A percentile compares a stretch with the other conserved stretches of the same genome.
Evolutionary conservation across 2,113 vertebrate species (phyloP).

Genomic region (Montifringilla adamsi): DNA sequence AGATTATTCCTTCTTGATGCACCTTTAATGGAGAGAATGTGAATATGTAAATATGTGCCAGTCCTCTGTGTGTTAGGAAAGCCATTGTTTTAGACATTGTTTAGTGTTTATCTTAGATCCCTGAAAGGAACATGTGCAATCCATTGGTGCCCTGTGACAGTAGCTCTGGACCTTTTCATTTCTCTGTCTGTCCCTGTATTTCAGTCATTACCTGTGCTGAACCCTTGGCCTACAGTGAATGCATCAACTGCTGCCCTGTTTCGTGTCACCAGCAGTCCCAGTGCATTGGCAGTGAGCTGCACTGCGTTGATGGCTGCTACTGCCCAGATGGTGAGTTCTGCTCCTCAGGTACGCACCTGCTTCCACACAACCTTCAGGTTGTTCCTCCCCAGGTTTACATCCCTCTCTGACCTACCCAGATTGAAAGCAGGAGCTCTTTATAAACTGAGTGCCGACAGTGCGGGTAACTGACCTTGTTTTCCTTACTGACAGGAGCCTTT

Average conservation of each 20-base stretch:
- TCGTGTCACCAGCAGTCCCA: conserved; percentile 80
- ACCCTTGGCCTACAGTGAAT: conserved; percentile 84
- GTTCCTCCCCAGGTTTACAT: fast-evolving
- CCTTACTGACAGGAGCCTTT: not conserved
- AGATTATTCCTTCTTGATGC: not conserved
- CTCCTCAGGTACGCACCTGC: not conserved
- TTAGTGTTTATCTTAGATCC: not conserved
- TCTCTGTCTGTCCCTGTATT: not conserved
- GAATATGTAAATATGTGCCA: not conserved
- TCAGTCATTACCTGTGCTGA: conserved; percentile 78
- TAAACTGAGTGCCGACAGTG: fast-evolving
- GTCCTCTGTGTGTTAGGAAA: not conserved
- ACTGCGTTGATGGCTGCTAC: conserved; percentile 94
- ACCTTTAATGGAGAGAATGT: not conserved
- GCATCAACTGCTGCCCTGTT: conserved; percentile 89
- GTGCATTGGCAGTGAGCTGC: conserved; percentile 89
- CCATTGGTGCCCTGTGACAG: not conserved
- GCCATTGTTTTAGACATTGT: not conserved
- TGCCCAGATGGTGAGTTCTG: conserved; percentile 82
- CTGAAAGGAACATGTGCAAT: not conserved
- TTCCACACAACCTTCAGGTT: not conserved
- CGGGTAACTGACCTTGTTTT: not conserved
- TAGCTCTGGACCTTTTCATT: not conserved
- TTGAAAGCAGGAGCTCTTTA: not conserved
- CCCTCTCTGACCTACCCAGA: not conserved